Conservation (phyloP, 2,888 invertebrate species). For the Sphecodes monilicornis region DNA sequence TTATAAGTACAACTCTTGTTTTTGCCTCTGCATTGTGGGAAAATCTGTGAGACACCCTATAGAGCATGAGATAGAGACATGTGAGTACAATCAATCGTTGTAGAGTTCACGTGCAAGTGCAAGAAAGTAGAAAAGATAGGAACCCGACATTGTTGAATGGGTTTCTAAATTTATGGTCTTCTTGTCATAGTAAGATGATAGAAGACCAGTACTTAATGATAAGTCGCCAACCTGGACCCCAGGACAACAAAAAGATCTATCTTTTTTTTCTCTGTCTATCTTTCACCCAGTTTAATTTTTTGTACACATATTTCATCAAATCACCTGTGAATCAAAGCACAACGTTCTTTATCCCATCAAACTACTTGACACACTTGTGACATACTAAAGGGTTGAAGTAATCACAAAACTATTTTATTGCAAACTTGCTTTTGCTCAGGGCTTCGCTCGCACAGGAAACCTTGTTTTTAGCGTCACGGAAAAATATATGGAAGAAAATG, state of each 20-base stretch:
- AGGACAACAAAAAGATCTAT: constrained; percentile 47
- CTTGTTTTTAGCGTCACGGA: too few relatives aligned
- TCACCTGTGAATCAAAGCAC: not conserved
- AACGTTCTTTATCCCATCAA: too few relatives aligned
- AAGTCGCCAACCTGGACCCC: constrained; percentile 55
- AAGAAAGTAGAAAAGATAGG: constrained; percentile 36
- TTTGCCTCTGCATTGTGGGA: not conserved
- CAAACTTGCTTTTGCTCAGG: too few relatives aligned
- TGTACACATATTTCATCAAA: not conserved
- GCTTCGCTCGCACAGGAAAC: too few relatives aligned
- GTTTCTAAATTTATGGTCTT: constrained; percentile 74
- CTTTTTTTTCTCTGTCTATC: constrained; percentile 31
- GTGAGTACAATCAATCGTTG: constrained; percentile 23
- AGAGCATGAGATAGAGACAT: not conserved
- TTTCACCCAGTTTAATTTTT: constrained; percentile 15
- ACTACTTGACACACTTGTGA: too few relatives aligned
- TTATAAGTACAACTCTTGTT: not conserved
- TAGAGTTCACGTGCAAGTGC: not conserved
- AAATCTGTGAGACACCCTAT: not conserved
- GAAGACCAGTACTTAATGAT: constrained; percentile 61
- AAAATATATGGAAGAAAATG: too few relatives aligned
- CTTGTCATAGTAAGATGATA: constrained; percentile 72
- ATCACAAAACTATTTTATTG: too few relatives aligned
- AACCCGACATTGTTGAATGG: constrained; percentile 46
- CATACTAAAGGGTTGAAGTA: too few relatives aligned